Evolutionary conservation across 2,797 vertebrate genomes (phyloP).

Genomic region (Etheostoma nigrum): DNA sequence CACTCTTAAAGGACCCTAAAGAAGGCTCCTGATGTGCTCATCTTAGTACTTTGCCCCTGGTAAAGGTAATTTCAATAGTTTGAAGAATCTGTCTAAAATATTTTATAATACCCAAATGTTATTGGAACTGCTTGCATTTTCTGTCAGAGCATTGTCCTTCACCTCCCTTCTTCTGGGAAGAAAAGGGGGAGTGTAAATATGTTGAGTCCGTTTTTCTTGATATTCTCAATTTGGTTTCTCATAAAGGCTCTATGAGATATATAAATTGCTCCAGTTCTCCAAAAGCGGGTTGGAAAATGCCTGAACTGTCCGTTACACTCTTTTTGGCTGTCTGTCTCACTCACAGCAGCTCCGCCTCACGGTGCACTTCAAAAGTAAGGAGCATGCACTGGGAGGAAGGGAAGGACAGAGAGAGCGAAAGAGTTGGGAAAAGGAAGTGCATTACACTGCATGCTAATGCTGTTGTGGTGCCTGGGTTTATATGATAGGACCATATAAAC

Average conservation of each 20-base stretch:
- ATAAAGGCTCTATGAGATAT: conserved; percentile 45
- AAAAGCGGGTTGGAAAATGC: conserved; percentile 37
- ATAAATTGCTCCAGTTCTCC: conserved; percentile 43
- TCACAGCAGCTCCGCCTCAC: conserved; percentile 16
- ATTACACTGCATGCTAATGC: conserved; percentile 23
- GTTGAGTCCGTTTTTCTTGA: conserved; percentile 48
- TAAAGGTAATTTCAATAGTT: conserved; percentile 37
- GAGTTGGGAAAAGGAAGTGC: background rate
- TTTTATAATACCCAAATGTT: background rate
- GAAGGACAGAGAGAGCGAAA: background rate
- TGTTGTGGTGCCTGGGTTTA: background rate
- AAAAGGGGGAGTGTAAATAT: conserved; percentile 16
- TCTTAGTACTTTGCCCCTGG: conserved; percentile 14
- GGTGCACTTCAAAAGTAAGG: conserved; percentile 44
- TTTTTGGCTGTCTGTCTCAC: conserved; percentile 33
- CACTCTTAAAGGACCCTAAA: conserved; percentile 11
- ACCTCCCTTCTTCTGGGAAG: conserved; percentile 9
- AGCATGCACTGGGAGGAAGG: background rate
- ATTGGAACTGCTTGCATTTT: conserved; percentile 15
- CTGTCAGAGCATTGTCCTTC: background rate
- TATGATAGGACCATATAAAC: background rate
- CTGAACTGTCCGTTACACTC: conserved; percentile 40
- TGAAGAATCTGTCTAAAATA: conserved; percentile 33
- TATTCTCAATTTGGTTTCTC: conserved; percentile 44
- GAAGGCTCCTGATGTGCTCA: conserved; percentile 19